These are phyloP conservation scores for Chascanopsetta lugubris DNA, from an alignment of 2,113 vertebrate genomes.

Conservation along the genomic window DNA sequence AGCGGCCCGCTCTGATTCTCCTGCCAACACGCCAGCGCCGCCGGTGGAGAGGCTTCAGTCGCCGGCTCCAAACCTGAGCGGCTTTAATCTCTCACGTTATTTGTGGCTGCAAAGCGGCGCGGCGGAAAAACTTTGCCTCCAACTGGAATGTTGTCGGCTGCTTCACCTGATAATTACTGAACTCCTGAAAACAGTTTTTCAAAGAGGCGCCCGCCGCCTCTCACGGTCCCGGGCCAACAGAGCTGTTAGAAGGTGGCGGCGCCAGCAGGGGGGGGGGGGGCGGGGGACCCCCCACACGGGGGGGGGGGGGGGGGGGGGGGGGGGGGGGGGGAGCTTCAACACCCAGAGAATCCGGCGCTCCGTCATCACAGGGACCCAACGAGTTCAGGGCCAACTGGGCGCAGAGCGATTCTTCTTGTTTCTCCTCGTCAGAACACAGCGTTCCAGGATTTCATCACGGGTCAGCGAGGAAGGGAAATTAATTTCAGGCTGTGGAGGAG, in stretches of 20 bases:
- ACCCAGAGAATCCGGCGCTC: constrained; percentile 18
- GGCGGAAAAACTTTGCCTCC: constrained; percentile 34
- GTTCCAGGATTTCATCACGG: constrained; percentile 57
- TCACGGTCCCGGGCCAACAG: constrained; percentile 27
- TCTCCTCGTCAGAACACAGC: background rate
- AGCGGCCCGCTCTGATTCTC: constrained; percentile 42
- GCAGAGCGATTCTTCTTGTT: constrained; percentile 20
- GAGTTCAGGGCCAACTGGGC: constrained; percentile 32
- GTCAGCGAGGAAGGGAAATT: constrained; percentile 66
- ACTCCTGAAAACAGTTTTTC: constrained; percentile 21
- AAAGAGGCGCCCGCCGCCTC: background rate
- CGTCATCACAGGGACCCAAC: background rate
- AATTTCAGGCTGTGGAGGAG: constrained; percentile 59
- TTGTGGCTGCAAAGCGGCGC: constrained; percentile 38
- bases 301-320: background rate
- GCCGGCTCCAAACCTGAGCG: constrained; percentile 12
- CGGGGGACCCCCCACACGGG: constrained; percentile 34
- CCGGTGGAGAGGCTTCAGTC: constrained; percentile 40
- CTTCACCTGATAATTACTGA: constrained; percentile 55
- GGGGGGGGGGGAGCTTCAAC: constrained; percentile 23
- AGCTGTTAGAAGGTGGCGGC: constrained; percentile 8
- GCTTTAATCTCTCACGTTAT: constrained; percentile 52
- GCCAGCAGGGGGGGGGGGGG: constrained; percentile 10
- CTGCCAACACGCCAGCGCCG: constrained; percentile 55
- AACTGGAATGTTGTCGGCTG: background rate